Base-by-base conservation (phyloP, 2,797 vertebrate species). In the Borostomias antarcticus region DNA sequence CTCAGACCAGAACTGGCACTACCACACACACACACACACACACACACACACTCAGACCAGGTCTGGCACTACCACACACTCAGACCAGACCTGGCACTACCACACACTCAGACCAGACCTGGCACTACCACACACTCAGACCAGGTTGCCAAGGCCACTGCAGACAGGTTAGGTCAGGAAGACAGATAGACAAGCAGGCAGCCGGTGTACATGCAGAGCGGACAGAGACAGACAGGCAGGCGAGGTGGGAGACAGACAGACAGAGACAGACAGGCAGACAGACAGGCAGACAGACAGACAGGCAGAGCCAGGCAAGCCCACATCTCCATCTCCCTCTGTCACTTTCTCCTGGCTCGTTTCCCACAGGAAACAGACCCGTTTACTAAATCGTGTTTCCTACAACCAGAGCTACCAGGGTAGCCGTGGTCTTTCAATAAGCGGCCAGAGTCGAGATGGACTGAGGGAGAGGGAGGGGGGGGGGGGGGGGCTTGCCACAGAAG, bases 1-100 rank as follows among this genome's bases (percentile, higher is more conserved):
- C 84, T 86, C 67, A 77, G n/a, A n/a, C n/a, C n/a, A n/a, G n/a
- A n/a, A n/a, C n/a, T n/a, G n/a, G n/a, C 80, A 85, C 59, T 75
- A 86, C 85, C 79, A 85, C 85, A 88, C 85, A 80, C 85, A 87
- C 74, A 72, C 19, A 45, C 8, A 15, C 78, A 73, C 79, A 82
- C 84, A 82, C 78, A 88, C 83, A 40, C 0, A 13, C 7, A 40
- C 33, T 9, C 2, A 9, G 37, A 15, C 4, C 53, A 75, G 40
- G 53, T 77, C 70, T 73, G 59, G 77, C 62, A n/a, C n/a, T n/a
- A n/a, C n/a, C n/a, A n/a, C n/a, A n/a, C n/a, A n/a, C n/a, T n/a
- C n/a, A n/a, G n/a, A n/a, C n/a, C n/a, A n/a, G n/a, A n/a, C n/a
- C n/a, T n/a, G n/a, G n/a, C n/a, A n/a, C n/a, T n/a, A n/a, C n/a